Conservation (phyloP, 2,888 invertebrate genomes). For the Spodoptera exigua region DNA sequence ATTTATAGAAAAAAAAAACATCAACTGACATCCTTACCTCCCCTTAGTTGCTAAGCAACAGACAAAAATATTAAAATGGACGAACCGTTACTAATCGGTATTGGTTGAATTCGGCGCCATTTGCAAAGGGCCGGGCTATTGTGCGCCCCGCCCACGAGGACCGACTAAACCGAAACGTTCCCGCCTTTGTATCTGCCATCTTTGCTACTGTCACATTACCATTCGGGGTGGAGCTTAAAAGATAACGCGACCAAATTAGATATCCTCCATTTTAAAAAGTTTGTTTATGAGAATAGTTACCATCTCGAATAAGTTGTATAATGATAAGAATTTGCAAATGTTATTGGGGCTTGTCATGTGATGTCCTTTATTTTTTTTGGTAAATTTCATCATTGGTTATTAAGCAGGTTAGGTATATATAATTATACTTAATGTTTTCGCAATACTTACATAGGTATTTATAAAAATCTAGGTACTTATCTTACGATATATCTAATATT, state of each 20-base stretch:
- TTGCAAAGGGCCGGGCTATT: conserved; percentile 81
- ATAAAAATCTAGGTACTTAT: no score
- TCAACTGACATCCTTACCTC: neutral
- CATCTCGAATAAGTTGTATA: conserved; percentile 43
- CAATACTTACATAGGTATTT: no score
- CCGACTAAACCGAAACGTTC: conserved; percentile 72
- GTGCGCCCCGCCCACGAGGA: conserved; percentile 76
- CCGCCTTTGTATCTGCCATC: conserved; percentile 78
- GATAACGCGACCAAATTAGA: conserved; percentile 63
- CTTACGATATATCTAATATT: no score
- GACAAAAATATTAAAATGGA: conserved; percentile 65
- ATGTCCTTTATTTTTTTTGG: neutral
- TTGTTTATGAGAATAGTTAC: conserved; percentile 3
- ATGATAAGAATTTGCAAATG: conserved; percentile 23
- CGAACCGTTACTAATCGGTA: conserved; percentile 68
- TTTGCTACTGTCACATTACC: conserved; percentile 73
- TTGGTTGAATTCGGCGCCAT: conserved; percentile 87
- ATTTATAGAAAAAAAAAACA: conserved; percentile 4
- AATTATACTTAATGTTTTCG: no score
- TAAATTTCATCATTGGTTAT: no score
- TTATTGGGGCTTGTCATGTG: conserved; percentile 30
- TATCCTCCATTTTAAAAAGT: conserved; percentile 23
- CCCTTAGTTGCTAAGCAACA: conserved; percentile 62
- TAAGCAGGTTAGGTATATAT: no score
- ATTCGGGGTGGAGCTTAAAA: conserved; percentile 69